Evolutionary conservation across 2,888 invertebrate genomes (phyloP), one percentile per base, ranked within the genome.

Genomic region (Anorthoa munda): DNA sequence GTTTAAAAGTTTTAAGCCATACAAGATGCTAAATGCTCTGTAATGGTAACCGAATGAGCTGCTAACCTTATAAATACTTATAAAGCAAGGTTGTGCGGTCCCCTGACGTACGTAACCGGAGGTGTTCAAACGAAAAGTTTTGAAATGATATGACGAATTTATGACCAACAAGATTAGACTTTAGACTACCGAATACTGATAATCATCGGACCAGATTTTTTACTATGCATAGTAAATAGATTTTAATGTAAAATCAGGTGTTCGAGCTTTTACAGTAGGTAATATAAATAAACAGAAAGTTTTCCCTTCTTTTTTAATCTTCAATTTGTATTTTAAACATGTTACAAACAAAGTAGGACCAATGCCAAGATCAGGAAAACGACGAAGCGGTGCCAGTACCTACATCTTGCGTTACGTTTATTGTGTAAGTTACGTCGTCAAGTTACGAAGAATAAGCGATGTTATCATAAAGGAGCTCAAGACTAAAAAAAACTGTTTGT

Each of bases 321-420:
- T 64, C 39, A 69, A 74, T 86, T 78, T 77, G 61, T 83, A 86
- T 74, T 77, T 79, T 23, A 77, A 66, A 78, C 77, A 75, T 71
- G 84, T 79, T 83, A 72, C 71, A 72, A 76, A 76, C 77, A 80
- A 82, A 85, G 68, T 73, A 87, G 82, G 77, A 82, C 78, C 89
- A 89, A 89, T 89, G 88, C 88, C 89, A 89, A 89, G 89, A 89
- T 85, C 89, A 89, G 89, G 89, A 89, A 89, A 89, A 81, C 81
- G 86, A 75, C 81, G 70, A 86, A 81, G 84, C 83, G 76, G 80
- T 82, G 83, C 83, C 81, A 83, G 79, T 87, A 74, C 74, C 74
- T 79, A 83, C 75, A 81, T 74, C 84, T 88, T 88, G 85, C 83
- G 84, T 84, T 86, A 85, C 73, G 63, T 72, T 84, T 77, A 82